Conservation (phyloP, 2,888 invertebrate genomes). For the Eupeodes luniger region DNA sequence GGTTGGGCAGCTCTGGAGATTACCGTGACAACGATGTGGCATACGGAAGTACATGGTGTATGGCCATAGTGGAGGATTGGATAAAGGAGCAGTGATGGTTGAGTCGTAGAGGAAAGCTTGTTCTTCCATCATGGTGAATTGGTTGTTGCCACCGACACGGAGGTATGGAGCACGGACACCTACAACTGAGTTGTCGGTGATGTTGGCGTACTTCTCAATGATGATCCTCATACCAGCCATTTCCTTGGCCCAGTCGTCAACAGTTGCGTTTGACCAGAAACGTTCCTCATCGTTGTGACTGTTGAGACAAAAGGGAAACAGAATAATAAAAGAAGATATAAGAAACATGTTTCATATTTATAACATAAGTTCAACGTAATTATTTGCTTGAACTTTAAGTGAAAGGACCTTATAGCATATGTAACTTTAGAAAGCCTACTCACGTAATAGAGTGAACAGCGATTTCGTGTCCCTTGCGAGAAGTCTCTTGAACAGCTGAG, state of each 20-base stretch:
- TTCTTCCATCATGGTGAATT: slow-evolving; percentile 99
- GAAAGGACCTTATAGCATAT: neutral
- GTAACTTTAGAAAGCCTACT: slow-evolving; percentile 84
- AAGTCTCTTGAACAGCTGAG: slow-evolving; percentile 95
- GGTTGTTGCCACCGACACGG: slow-evolving; percentile 96
- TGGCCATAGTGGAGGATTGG: slow-evolving; percentile 97
- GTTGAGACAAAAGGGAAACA: slow-evolving; percentile 58
- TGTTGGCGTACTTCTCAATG: slow-evolving; percentile 94
- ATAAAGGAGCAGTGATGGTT: slow-evolving; percentile 95
- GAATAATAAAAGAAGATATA: slow-evolving; percentile 45
- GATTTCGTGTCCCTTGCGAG: slow-evolving; percentile 96
- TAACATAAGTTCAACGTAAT: neutral
- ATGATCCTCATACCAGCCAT: slow-evolving; percentile 97
- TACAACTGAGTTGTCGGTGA: slow-evolving; percentile 95
- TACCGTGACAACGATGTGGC: slow-evolving; percentile 97
- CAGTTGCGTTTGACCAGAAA: slow-evolving; percentile 96
- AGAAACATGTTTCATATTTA: slow-evolving; percentile 25
- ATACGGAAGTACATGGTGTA: slow-evolving; percentile 99
- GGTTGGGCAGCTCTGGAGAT: slow-evolving; percentile 95
- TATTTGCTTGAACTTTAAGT: neutral
- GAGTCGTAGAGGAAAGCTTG: slow-evolving; percentile 98
- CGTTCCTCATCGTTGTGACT: slow-evolving; percentile 96
- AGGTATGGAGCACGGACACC: slow-evolving; percentile 96
- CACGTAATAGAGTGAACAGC: slow-evolving; percentile 97
- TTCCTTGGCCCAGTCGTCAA: slow-evolving; percentile 97